These are phyloP conservation scores for Ammodytes dubius DNA, from an alignment of 2,113 vertebrate genomes.

Conservation along the genomic window DNA sequence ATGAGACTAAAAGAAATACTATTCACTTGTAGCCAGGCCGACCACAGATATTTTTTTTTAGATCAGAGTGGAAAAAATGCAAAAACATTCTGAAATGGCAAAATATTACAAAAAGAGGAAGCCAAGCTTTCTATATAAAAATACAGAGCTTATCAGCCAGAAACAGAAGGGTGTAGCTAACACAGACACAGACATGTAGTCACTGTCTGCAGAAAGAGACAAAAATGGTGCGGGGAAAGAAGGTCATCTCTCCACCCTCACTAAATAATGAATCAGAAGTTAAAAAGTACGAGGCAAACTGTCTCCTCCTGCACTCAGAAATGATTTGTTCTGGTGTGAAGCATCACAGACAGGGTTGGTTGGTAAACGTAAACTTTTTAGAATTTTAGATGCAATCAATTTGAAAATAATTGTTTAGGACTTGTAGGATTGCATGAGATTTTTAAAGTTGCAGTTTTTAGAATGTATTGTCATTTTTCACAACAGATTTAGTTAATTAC, in stretches of 20 bases:
- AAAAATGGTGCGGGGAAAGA: conserved; percentile 16
- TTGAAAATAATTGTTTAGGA: too few relatives aligned
- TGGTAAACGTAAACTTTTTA: too few relatives aligned
- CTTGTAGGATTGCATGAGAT: too few relatives aligned
- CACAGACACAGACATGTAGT: background rate
- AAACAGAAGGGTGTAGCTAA: background rate
- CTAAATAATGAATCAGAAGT: conserved; percentile 37
- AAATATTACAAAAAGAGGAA: conserved; percentile 12
- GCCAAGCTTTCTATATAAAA: background rate
- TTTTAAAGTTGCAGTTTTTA: too few relatives aligned
- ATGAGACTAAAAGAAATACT: conserved; percentile 31
- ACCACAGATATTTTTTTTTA: background rate
- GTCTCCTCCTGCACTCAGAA: background rate
- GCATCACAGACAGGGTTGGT: background rate
- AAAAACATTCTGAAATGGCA: background rate
- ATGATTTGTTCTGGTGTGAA: background rate
- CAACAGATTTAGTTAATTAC: too few relatives aligned
- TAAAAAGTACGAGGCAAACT: conserved; percentile 21
- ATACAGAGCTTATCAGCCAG: background rate
- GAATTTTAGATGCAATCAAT: too few relatives aligned
- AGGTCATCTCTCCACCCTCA: conserved; percentile 22
- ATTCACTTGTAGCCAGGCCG: conserved; percentile 12
- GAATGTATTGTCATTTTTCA: too few relatives aligned
- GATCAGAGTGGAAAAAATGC: background rate
- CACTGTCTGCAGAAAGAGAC: conserved; percentile 16